Evolutionary conservation across 1,140 invertebrate genomes (phyloP).

Genomic region (Heliconius nattereri): DNA sequence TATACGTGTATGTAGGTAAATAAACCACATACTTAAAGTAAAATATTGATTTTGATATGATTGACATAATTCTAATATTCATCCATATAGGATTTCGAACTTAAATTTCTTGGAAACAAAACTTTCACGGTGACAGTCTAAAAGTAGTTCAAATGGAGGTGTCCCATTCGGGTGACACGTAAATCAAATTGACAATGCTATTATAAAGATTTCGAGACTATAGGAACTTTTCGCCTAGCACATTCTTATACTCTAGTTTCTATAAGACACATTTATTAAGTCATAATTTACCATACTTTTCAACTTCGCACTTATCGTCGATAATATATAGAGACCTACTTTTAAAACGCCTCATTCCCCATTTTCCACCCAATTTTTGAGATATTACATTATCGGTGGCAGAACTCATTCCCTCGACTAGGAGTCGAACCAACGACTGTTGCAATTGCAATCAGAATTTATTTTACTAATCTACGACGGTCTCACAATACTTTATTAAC

Average conservation of each 20-base stretch:
- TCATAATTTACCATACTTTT: too few relatives aligned
- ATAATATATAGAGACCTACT: too few relatives aligned
- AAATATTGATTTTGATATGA: not conserved
- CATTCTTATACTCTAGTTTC: not conserved
- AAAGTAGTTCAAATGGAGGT: not conserved
- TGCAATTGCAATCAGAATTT: not conserved
- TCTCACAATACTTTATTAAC: not conserved
- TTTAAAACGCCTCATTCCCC: too few relatives aligned
- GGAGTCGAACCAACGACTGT: too few relatives aligned
- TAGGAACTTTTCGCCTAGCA: not conserved
- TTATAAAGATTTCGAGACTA: not conserved
- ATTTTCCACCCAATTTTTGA: too few relatives aligned
- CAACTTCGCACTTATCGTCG: too few relatives aligned
- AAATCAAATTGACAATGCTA: slow-evolving; percentile 6
- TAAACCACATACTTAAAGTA: too few relatives aligned
- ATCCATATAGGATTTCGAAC: too few relatives aligned
- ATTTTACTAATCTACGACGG: too few relatives aligned
- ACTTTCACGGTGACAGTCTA: not conserved
- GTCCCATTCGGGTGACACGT: not conserved
- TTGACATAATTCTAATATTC: not conserved
- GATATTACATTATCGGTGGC: too few relatives aligned
- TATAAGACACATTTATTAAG: not conserved
- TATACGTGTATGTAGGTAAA: too few relatives aligned
- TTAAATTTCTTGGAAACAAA: not conserved
- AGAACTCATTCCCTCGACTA: too few relatives aligned